A percentile compares a stretch with the other conserved stretches of the same genome.
Conservation (phyloP, 2,113 vertebrate genomes). For the Neotoma lepida region DNA sequence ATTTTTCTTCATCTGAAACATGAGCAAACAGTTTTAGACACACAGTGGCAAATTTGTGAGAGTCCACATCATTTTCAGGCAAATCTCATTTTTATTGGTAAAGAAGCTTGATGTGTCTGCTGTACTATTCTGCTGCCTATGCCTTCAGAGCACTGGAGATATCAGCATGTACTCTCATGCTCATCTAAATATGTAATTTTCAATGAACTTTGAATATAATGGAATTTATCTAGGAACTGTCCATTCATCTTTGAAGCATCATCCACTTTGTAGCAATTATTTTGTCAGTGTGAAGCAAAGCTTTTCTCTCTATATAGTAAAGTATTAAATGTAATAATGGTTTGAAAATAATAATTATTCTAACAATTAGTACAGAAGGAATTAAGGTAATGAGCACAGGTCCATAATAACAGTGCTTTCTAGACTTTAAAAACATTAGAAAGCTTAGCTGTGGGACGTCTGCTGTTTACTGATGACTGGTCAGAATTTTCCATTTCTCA, state of each 20-base stretch:
- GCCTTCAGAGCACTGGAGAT: too few relatives aligned
- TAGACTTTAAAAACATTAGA: constrained; percentile 37
- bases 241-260: background rate
- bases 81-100: background rate
- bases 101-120: background rate
- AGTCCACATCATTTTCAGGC: background rate
- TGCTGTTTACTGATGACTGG: constrained; percentile 31
- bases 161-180: too few relatives aligned
- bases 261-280: background rate
- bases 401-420: constrained; percentile 39
- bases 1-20: constrained; percentile 29
- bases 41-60: background rate
- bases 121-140: background rate
- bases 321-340: background rate
- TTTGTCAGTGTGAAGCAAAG: background rate
- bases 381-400: background rate
- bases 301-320: background rate
- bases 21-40: background rate
- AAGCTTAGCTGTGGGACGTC: background rate
- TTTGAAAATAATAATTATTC: constrained; percentile 36
- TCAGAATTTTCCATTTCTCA: background rate
- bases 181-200: background rate
- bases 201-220: background rate
- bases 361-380: background rate
- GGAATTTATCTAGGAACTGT: background rate